phyloP scores from a whole-genome alignment of 2,113 vertebrate genomes.

The Zosterops japonicus region DNA sequence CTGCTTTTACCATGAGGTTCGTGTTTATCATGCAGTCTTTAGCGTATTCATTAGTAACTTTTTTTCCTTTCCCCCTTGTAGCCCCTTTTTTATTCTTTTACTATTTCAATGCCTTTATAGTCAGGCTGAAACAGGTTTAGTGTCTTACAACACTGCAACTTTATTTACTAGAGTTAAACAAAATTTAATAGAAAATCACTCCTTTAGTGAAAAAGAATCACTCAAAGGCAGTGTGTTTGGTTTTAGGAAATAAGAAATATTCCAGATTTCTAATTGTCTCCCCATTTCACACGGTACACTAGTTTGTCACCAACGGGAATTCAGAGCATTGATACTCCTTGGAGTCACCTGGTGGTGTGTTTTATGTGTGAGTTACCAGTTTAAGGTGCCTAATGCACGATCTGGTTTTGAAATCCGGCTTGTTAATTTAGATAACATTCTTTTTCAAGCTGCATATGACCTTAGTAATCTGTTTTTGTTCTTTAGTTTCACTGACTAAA shows the following conservation, averaged over 20 bases:
- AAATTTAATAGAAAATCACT: neutral
- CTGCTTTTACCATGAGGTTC: neutral
- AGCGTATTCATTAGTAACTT: neutral
- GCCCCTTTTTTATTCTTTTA: neutral
- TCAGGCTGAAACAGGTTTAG: neutral
- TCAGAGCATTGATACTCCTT: neutral
- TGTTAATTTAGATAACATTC: neutral
- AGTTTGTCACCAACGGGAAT: neutral
- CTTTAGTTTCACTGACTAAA: slow-evolving; percentile 46
- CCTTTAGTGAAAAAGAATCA: neutral
- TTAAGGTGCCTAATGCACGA: neutral
- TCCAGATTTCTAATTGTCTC: neutral
- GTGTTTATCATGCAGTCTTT: neutral
- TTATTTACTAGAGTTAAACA: neutral
- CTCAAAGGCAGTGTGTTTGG: neutral
- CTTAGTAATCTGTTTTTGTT: slow-evolving; percentile 17
- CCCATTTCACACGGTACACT: neutral
- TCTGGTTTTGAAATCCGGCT: neutral
- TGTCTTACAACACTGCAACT: neutral
- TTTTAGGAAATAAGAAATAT: neutral
- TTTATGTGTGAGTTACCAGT: neutral
- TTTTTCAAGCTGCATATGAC: neutral
- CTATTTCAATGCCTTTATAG: neutral
- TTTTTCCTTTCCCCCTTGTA: neutral
- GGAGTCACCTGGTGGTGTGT: neutral